A percentile compares a stretch with the other conserved stretches of the same genome.
phyloP scores from a whole-genome alignment of 2,888 invertebrate genomes.

The Archaeoteleia sp. region DNA sequence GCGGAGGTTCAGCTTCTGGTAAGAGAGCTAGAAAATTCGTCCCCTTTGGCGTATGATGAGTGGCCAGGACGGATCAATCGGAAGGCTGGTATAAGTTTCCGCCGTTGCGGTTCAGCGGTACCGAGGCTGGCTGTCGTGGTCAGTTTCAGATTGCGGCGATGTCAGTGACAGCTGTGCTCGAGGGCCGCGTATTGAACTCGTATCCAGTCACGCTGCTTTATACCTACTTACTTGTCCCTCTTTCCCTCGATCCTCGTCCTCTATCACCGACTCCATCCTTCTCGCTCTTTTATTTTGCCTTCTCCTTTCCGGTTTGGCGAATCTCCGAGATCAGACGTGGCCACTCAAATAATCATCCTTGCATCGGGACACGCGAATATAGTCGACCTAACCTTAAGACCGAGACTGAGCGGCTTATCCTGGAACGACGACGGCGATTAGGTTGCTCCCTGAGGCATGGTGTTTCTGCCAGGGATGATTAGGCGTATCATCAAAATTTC shows the following conservation, averaged over 20 bases:
- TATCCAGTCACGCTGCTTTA: conserved; percentile 73
- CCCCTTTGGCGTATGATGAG: conserved; percentile 72
- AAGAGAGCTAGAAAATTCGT: conserved; percentile 66
- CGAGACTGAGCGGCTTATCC: conserved; percentile 58
- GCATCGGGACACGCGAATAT: too few relatives aligned
- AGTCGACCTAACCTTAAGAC: conserved; percentile 57
- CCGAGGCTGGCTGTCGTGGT: conserved; percentile 73
- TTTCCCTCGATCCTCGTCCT: conserved; percentile 10
- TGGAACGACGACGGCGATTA: conserved; percentile 58
- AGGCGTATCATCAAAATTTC: conserved; percentile 33
- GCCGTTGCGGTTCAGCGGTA: conserved; percentile 69
- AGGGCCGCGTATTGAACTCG: conserved; percentile 73
- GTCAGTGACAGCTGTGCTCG: conserved; percentile 73
- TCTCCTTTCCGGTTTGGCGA: conserved; percentile 27
- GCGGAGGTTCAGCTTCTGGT: conserved; percentile 18
- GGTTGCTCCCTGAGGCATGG: conserved; percentile 37
- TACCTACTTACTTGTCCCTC: conserved; percentile 67
- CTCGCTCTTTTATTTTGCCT: conserved; percentile 14
- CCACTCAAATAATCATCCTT: conserved; percentile 62
- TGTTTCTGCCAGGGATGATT: conserved; percentile 38
- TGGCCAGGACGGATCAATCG: conserved; percentile 74
- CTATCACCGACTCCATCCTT: conserved; percentile 9
- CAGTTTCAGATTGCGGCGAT: conserved; percentile 75
- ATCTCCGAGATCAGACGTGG: conserved; percentile 15
- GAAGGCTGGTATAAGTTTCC: conserved; percentile 74